Evolutionary conservation across 2,888 invertebrate species (phyloP).

Genomic region (Asteroscopus sphinx): DNA sequence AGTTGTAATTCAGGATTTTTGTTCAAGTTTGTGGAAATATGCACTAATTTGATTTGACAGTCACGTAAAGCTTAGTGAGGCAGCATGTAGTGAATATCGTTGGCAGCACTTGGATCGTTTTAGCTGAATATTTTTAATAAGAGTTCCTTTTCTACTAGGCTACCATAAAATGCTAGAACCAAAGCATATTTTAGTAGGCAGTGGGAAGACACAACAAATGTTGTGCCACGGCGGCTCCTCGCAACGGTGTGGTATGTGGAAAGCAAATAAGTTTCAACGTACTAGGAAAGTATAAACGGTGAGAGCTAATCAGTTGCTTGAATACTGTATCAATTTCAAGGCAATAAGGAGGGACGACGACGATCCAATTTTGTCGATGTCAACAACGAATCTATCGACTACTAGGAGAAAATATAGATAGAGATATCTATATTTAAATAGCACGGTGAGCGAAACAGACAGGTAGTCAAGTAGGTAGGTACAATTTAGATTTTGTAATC

Average conservation of each 20-base stretch:
- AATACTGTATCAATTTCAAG: constrained; percentile 16
- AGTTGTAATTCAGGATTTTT: too few species aligned
- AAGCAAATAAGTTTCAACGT: constrained; percentile 55
- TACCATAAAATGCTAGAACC: constrained; percentile 35
- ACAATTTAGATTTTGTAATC: too few species aligned
- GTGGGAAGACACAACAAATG: not conserved
- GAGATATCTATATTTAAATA: not conserved
- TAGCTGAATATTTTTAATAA: constrained; percentile 53
- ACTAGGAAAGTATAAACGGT: constrained; percentile 36
- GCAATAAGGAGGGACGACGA: constrained; percentile 2
- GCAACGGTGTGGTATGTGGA: constrained; percentile 42
- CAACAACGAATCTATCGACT: constrained; percentile 44
- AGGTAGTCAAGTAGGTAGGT: too few species aligned
- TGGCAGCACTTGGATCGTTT: constrained; percentile 21
- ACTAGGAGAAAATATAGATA: constrained; percentile 53
- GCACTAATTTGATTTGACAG: too few species aligned
- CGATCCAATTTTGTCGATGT: constrained; percentile 52
- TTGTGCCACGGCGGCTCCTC: constrained; percentile 38
- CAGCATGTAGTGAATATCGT: too few species aligned
- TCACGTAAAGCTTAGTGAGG: too few species aligned
- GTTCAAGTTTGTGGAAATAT: too few species aligned
- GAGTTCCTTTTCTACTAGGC: constrained; percentile 55
- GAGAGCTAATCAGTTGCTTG: constrained; percentile 6
- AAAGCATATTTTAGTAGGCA: constrained; percentile 5
- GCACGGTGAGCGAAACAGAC: not conserved